phyloP scores from a whole-genome alignment of 2,113 vertebrate genomes.

The Pithys albifrons region DNA sequence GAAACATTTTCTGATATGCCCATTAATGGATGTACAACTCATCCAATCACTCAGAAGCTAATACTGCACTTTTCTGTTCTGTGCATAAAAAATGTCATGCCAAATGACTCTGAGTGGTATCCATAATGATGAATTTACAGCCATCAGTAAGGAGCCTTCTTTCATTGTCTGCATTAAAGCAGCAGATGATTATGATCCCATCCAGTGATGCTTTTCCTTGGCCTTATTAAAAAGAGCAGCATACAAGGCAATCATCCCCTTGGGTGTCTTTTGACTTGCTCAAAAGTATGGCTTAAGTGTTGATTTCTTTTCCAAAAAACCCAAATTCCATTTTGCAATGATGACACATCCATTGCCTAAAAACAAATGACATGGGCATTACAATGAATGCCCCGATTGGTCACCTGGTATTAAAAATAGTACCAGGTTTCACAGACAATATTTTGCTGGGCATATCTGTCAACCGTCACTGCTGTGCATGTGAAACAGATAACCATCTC shows the following conservation, averaged over 20 bases:
- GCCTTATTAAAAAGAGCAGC: conserved; percentile 34
- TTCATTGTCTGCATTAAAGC: conserved; percentile 56
- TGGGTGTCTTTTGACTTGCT: conserved; percentile 46
- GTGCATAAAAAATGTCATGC: conserved; percentile 58
- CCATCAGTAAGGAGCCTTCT: conserved; percentile 31
- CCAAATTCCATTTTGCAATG: conserved; percentile 40
- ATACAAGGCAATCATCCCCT: conserved; percentile 14
- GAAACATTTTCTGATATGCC: conserved; percentile 32
- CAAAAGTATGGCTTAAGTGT: conserved; percentile 42
- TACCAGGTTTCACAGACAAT: not conserved
- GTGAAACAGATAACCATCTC: not conserved
- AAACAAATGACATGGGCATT: not conserved
- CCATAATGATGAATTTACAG: conserved; percentile 60
- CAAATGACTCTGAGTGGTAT: conserved; percentile 67
- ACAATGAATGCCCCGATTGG: not conserved
- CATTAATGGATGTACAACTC: conserved; percentile 36
- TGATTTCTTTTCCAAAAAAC: not conserved
- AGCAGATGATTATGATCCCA: conserved; percentile 26
- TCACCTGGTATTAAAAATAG: conserved; percentile 31
- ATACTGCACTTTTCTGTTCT: conserved; percentile 59
- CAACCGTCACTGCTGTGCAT: not conserved
- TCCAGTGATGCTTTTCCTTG: conserved; percentile 35
- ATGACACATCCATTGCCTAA: not conserved
- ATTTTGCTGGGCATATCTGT: not conserved
- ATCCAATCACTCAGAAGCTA: conserved; percentile 53